A percentile compares a stretch with the other conserved stretches of the same genome.
Conservation (phyloP, 1,140 invertebrate genomes). For the Copidosoma floridanum region DNA sequence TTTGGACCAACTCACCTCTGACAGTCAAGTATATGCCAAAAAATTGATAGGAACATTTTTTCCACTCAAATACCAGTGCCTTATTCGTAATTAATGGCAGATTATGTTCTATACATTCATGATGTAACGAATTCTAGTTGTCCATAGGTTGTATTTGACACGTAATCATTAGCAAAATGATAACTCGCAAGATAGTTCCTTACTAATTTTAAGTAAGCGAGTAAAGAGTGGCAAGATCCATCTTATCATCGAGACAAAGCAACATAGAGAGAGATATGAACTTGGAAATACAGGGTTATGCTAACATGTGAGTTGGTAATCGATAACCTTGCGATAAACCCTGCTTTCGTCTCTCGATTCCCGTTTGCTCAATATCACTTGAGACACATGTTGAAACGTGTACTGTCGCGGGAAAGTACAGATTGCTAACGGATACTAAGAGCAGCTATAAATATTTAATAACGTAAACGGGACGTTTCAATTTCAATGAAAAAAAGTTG, state of each 20-base stretch:
- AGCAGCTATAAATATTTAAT: no score
- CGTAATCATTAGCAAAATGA: no score
- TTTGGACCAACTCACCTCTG: no score
- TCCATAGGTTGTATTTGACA: no score
- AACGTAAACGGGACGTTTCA: not conserved
- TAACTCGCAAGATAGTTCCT: conserved; percentile 13
- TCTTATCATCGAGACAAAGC: conserved; percentile 16
- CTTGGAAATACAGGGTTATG: conserved; percentile 32
- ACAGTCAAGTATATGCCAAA: no score
- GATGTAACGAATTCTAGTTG: no score
- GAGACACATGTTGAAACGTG: not conserved
- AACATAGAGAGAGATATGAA: no score
- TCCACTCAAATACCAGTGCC: no score
- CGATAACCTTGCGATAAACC: conserved; percentile 43
- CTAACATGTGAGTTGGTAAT: conserved; percentile 48
- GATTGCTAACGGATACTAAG: no score
- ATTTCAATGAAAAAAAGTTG: not conserved
- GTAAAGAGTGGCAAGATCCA: not conserved
- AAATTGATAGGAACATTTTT: no score
- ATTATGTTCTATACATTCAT: no score
- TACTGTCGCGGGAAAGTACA: not conserved
- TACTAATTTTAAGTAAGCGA: conserved; percentile 1
- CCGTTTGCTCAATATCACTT: not conserved
- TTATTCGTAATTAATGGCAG: no score
- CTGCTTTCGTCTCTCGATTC: conserved; percentile 27